Percentiles rank a stretch among this genome's conserved stretches.
phyloP scores from a whole-genome alignment of 2,797 vertebrate species.

The Ptychadena robeensis region DNA sequence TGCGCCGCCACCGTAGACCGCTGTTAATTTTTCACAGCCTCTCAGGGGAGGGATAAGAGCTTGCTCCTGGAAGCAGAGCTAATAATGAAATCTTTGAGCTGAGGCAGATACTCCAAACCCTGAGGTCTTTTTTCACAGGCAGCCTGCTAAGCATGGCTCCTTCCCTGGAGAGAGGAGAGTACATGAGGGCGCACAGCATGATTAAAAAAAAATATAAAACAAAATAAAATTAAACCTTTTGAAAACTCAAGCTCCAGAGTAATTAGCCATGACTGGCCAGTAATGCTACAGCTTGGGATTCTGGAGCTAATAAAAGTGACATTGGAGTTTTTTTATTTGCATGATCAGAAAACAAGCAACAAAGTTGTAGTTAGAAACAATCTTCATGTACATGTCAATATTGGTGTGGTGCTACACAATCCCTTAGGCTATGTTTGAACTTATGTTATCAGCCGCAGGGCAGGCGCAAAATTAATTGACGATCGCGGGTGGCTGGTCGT shows the following conservation, averaged over 20 bases:
- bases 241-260: slow-evolving; percentile 20
- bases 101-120: slow-evolving; percentile 91
- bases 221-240: not conserved
- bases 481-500: too few species aligned
- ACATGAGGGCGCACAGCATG: slow-evolving; percentile 82
- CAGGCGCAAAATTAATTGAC: too few species aligned
- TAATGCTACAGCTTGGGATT: slow-evolving; percentile 50
- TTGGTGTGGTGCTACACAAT: too few species aligned
- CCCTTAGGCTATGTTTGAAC: too few species aligned
- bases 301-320: slow-evolving; percentile 66
- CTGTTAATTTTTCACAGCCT: slow-evolving; percentile 96
- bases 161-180: slow-evolving; percentile 88
- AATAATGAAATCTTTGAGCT: slow-evolving; percentile 97
- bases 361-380: too few species aligned
- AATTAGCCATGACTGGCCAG: slow-evolving; percentile 9
- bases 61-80: slow-evolving; percentile 97
- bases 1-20: slow-evolving; percentile 79
- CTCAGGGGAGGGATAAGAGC: slow-evolving; percentile 89
- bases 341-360: too few species aligned
- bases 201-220: slow-evolving; percentile 94
- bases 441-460: too few species aligned
- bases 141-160: slow-evolving; percentile 95
- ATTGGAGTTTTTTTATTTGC: not conserved
- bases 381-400: too few species aligned
- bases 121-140: slow-evolving; percentile 87